phyloP scores from a whole-genome alignment of 1,140 invertebrate species.

The Meloidogyne chitwoodi region DNA sequence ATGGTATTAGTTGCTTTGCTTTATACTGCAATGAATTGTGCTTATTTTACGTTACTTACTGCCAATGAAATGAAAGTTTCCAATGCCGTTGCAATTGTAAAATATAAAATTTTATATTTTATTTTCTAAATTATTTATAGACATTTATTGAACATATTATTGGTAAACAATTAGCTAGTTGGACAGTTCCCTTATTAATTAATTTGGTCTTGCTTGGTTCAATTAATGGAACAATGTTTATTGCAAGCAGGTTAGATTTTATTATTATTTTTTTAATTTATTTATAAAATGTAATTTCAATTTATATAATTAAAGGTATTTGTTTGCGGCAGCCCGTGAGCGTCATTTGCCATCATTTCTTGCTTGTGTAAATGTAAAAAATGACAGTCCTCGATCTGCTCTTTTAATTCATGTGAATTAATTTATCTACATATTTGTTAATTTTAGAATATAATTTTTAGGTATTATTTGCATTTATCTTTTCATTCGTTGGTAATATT shows the following conservation, averaged over 20 bases:
- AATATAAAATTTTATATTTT: background rate
- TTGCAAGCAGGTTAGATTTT: slow-evolving; percentile 24
- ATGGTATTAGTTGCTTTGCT: slow-evolving; percentile 38
- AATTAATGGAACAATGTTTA: slow-evolving; percentile 55
- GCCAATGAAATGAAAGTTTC: slow-evolving; percentile 33
- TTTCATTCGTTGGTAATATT: slow-evolving; percentile 41
- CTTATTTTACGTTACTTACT: slow-evolving; percentile 42
- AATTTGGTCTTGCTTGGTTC: slow-evolving; percentile 51
- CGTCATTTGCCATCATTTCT: slow-evolving; percentile 49
- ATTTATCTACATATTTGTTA: background rate
- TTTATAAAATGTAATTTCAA: background rate
- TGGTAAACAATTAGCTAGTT: slow-evolving; percentile 43
- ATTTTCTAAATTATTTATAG: background rate
- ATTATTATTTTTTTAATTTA: background rate
- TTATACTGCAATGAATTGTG: slow-evolving; percentile 44
- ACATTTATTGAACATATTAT: slow-evolving; percentile 42
- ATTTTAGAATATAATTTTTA: background rate
- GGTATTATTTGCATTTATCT: slow-evolving; percentile 30
- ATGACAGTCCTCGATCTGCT: slow-evolving; percentile 38
- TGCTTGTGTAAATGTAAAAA: slow-evolving; percentile 34
- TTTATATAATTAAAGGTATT: slow-evolving; percentile 13
- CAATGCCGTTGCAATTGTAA: slow-evolving; percentile 41
- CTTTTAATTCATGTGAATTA: slow-evolving; percentile 38
- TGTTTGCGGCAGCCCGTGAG: slow-evolving; percentile 48
- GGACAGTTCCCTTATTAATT: slow-evolving; percentile 52